These are phyloP conservation scores for Psittacara wagleri DNA, from an alignment of 2,113 vertebrate species.

Conservation along the genomic window DNA sequence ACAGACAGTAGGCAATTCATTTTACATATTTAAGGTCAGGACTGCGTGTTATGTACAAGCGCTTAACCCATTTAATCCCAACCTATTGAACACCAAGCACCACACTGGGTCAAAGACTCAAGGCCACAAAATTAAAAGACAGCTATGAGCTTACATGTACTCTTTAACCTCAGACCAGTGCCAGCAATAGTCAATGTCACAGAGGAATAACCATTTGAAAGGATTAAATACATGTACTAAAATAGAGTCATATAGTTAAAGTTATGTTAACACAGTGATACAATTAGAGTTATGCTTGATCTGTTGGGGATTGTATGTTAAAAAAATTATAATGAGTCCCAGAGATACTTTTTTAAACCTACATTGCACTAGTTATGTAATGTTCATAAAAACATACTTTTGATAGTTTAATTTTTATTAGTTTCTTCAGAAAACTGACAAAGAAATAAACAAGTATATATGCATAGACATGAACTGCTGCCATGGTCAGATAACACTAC, in stretches of 20 bases:
- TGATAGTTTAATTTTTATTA: neutral
- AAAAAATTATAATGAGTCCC: neutral
- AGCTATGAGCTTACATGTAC: conserved; percentile 11
- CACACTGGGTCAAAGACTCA: conserved; percentile 64
- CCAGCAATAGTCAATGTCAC: neutral
- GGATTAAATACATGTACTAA: neutral
- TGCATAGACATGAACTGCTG: neutral
- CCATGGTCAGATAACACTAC: neutral
- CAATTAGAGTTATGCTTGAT: neutral
- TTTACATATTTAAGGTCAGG: conserved; percentile 69
- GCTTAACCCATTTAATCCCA: conserved; percentile 56
- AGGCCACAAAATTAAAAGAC: conserved; percentile 69
- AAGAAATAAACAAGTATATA: neutral
- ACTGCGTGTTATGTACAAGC: conserved; percentile 26
- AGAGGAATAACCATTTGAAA: conserved; percentile 23
- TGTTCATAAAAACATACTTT: neutral
- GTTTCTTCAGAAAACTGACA: neutral
- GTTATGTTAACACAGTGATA: neutral
- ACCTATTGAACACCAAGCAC: conserved; percentile 45
- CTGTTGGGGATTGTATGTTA: neutral
- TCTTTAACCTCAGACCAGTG: conserved; percentile 47
- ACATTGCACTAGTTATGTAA: neutral
- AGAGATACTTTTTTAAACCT: neutral
- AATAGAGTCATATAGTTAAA: neutral
- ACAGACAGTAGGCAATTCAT: conserved; percentile 41